Conservation (phyloP, 2,113 vertebrate genomes). For the Cyanoderma ruficeps region DNA sequence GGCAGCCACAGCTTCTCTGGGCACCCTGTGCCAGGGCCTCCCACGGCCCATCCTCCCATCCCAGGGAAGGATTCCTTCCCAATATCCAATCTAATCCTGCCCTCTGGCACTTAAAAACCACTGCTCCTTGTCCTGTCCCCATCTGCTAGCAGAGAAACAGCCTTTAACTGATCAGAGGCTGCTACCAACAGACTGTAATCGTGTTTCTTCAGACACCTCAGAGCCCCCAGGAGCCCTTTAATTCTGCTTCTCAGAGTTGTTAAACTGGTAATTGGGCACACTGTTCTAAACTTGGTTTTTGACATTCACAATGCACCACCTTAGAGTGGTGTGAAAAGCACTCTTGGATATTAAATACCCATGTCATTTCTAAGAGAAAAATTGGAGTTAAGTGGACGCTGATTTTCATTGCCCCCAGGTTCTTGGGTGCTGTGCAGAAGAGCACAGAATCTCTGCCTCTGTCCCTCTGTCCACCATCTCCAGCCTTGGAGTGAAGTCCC, state of each 20-base stretch:
- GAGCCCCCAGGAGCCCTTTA: neutral
- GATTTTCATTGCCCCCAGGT: neutral
- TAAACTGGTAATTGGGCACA: neutral
- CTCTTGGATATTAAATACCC: neutral
- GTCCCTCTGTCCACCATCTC: neutral
- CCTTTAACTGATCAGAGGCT: neutral
- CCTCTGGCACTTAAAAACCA: neutral
- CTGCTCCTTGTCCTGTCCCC: neutral
- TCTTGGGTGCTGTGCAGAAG: neutral
- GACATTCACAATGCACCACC: neutral
- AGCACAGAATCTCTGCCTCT: neutral
- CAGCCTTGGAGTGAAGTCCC: neutral
- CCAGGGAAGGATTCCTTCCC: neutral
- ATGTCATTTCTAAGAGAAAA: neutral
- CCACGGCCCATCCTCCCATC: neutral
- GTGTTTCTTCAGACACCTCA: neutral
- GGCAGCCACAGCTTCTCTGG: neutral
- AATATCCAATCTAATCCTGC: neutral
- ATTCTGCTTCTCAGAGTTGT: neutral
- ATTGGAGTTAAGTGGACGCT: fast-evolving
- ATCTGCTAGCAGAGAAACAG: neutral
- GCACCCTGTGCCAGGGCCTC: neutral
- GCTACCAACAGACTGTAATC: neutral
- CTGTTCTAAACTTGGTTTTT: neutral
- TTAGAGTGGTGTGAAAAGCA: neutral